Percentiles rank a stretch among this genome's conserved stretches.
Evolutionary conservation across 2,113 vertebrate species (phyloP).

Genomic region (Antennarius striatus): DNA sequence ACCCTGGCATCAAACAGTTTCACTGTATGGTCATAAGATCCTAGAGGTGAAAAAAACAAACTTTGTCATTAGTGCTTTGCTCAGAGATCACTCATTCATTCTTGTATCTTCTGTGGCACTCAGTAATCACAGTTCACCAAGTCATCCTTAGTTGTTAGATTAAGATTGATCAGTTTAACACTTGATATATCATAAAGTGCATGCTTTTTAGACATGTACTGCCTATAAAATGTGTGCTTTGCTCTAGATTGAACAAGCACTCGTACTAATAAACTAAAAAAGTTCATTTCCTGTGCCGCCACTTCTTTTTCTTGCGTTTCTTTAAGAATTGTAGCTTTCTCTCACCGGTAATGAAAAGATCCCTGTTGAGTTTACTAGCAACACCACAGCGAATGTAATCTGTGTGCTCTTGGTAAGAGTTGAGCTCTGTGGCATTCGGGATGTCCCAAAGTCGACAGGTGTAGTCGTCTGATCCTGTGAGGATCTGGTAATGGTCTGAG

Average conservation of each 20-base stretch:
- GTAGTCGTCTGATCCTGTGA: conserved; percentile 94
- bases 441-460: conserved; percentile 92
- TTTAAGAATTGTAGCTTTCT: neutral
- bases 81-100: too few species aligned
- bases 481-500: conserved; percentile 87
- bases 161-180: too few species aligned
- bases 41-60: conserved; percentile 64
- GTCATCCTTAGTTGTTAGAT: neutral
- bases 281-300: too few species aligned
- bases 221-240: too few species aligned
- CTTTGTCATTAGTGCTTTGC: neutral
- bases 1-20: conserved; percentile 91
- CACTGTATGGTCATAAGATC: conserved; percentile 95
- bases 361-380: conserved; percentile 88
- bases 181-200: too few species aligned
- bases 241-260: too few species aligned
- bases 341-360: conserved; percentile 93
- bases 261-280: too few species aligned
- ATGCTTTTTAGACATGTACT: too few species aligned
- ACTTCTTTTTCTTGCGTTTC: too few species aligned
- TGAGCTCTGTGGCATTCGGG: conserved; percentile 83
- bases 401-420: conserved; percentile 85
- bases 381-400: conserved; percentile 93
- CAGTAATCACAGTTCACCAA: too few species aligned
- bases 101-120: neutral